Conservation (phyloP, 1,140 invertebrate species). For the Macrotrachela quadricornifera region DNA sequence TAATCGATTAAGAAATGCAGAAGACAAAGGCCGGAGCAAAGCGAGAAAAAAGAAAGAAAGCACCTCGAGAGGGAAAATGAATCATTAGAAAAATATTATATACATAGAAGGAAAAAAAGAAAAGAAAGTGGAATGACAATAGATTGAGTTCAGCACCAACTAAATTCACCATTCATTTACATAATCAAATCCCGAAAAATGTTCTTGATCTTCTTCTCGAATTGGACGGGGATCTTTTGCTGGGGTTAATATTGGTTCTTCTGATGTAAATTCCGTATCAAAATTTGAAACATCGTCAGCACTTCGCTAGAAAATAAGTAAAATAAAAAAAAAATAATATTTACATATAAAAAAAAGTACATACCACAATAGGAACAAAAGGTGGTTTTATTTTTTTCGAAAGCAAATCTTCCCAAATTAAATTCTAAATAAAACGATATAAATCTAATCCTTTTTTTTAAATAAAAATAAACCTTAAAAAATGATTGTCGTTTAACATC, state of each 20-base stretch:
- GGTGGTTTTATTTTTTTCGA: constrained; percentile 77
- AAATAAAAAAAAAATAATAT: constrained; percentile 3
- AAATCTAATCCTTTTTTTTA: no score
- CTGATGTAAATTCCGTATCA: constrained; percentile 96
- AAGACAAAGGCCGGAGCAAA: no score
- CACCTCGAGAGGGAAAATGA: no score
- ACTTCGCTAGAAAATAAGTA: constrained; percentile 36
- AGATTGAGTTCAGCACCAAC: no score
- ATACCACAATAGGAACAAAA: constrained; percentile 86
- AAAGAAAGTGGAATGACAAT: no score
- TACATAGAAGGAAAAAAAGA: no score
- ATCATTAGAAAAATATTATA: no score
- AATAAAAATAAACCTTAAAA: constrained; percentile 22
- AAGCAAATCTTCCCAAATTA: constrained; percentile 84
- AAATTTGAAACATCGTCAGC: constrained; percentile 97
- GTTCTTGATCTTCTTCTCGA: constrained; percentile 1
- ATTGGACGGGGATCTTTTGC: constrained; percentile 52
- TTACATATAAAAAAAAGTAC: constrained; percentile 21
- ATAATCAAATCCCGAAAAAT: constrained; percentile 6
- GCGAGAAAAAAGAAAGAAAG: no score
- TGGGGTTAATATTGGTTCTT: constrained; percentile 77
- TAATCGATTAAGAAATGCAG: no score
- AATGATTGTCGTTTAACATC: constrained; percentile 98
- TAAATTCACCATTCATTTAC: constrained; percentile 3
- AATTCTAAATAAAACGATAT: constrained; percentile 36